Evolutionary conservation across 1,140 invertebrate genomes (phyloP).

Genomic region (Polypedilum vanderplanki): DNA sequence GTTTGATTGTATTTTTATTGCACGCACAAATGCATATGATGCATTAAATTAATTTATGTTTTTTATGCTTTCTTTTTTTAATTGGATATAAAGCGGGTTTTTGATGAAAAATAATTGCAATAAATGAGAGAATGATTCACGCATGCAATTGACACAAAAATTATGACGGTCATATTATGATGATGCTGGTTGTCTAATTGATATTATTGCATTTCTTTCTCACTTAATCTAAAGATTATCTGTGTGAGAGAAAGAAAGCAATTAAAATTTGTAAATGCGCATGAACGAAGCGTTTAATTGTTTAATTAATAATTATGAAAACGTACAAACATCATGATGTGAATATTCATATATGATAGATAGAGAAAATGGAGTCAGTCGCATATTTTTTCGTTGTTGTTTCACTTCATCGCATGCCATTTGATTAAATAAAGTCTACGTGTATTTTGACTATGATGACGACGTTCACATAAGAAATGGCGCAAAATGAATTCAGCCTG

Average conservation of each 20-base stretch:
- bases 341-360: too few relatives aligned
- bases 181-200: slow-evolving; percentile 10
- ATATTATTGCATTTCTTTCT: not conserved
- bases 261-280: not conserved
- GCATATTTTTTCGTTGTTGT: not conserved
- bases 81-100: too few relatives aligned
- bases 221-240: not conserved
- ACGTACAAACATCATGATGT: slow-evolving; percentile 9
- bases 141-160: not conserved
- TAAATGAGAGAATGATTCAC: too few relatives aligned
- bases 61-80: too few relatives aligned
- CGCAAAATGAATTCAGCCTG: slow-evolving; percentile 1
- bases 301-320: slow-evolving; percentile 15
- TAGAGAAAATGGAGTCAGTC: not conserved
- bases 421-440: slow-evolving; percentile 3
- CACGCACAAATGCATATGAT: too few relatives aligned
- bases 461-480: not conserved
- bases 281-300: slow-evolving; percentile 1
- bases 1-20: too few relatives aligned
- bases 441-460: not conserved
- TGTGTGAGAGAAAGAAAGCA: not conserved
- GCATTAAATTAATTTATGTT: too few relatives aligned
- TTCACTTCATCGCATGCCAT: not conserved
- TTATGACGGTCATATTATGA: slow-evolving; percentile 10
- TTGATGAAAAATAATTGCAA: too few relatives aligned